Evolutionary conservation across 2,113 vertebrate species (phyloP).

Genomic region (Lampris megalopsis): DNA sequence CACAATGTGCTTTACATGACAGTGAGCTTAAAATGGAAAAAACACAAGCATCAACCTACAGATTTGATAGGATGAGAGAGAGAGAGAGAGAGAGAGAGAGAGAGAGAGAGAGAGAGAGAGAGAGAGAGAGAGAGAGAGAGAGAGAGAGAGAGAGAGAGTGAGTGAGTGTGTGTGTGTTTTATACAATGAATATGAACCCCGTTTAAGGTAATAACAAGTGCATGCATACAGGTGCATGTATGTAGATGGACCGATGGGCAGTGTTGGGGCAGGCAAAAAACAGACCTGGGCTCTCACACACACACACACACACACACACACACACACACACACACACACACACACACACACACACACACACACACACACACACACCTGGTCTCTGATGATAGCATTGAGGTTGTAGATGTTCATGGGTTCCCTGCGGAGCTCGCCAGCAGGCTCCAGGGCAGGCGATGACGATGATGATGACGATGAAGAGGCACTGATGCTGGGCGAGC

Average conservation of each 20-base stretch:
- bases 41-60: not conserved
- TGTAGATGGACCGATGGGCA: too few relatives aligned
- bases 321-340: not conserved
- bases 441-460: conserved; percentile 90
- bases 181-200: too few relatives aligned
- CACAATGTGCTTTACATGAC: too few relatives aligned
- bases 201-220: too few relatives aligned
- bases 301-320: not conserved
- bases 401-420: conserved; percentile 98
- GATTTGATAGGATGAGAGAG: not conserved
- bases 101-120: not conserved
- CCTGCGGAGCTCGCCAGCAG: conserved; percentile 87
- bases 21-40: not conserved
- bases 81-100: not conserved
- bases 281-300: not conserved
- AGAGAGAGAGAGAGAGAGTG: too few relatives aligned
- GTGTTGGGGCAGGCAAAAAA: too few relatives aligned
- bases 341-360: not conserved
- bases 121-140: too few relatives aligned
- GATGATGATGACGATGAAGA: conserved; percentile 86
- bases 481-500: conserved; percentile 92
- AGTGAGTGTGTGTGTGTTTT: too few relatives aligned
- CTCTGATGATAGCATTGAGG: conserved; percentile 95
- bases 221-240: not conserved
- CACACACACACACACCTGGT: conserved; percentile 85